Conservation (phyloP, 2,797 vertebrate species). For the Sebastes taczanowskii region DNA sequence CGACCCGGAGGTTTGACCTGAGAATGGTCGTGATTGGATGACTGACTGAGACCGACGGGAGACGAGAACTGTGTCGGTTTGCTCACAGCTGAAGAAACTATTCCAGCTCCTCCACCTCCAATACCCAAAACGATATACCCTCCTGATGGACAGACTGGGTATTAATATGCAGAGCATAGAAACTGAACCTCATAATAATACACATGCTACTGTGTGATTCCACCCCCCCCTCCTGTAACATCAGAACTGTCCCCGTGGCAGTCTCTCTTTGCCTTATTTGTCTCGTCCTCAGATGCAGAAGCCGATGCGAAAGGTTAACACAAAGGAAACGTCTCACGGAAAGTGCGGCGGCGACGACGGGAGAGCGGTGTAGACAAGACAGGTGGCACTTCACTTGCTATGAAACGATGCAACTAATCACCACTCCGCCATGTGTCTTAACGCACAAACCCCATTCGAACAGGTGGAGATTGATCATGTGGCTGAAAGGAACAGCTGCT, state of each 20-base stretch:
- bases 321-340: constrained; percentile 28
- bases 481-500: constrained; percentile 64
- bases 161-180: constrained; percentile 58
- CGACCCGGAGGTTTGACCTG: constrained; percentile 70
- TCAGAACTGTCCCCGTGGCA: constrained; percentile 54
- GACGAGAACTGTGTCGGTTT: constrained; percentile 21
- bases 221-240: constrained; percentile 30
- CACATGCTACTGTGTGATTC: constrained; percentile 36
- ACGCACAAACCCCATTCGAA: constrained; percentile 54
- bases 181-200: constrained; percentile 46
- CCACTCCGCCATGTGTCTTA: constrained; percentile 67
- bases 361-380: constrained; percentile 36
- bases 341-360: constrained; percentile 4
- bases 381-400: constrained; percentile 65
- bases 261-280: constrained; percentile 79
- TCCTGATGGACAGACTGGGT: constrained; percentile 49
- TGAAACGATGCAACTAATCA: constrained; percentile 73
- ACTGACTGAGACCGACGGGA: constrained; percentile 11
- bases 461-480: constrained; percentile 63
- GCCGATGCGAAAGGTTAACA: constrained; percentile 24
- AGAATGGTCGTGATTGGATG: background rate
- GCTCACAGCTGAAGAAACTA: constrained; percentile 41
- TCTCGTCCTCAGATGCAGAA: constrained; percentile 58
- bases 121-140: constrained; percentile 25
- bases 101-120: constrained; percentile 31